These are phyloP conservation scores for Eulithis testata DNA, from an alignment of 2,888 invertebrate species.

Conservation along the genomic window DNA sequence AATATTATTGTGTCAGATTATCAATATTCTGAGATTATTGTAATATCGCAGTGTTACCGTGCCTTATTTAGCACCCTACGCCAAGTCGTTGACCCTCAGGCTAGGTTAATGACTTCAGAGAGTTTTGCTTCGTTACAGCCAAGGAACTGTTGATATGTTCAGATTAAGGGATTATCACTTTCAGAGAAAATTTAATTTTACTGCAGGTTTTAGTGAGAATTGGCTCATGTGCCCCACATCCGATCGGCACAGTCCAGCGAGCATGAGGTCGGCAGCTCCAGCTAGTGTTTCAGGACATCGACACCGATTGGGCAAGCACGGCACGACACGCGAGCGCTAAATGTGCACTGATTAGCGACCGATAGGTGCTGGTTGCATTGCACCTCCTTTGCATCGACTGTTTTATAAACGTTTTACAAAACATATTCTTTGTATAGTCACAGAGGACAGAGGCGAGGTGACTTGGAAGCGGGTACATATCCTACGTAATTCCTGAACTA, in stretches of 20 bases:
- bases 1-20: no score
- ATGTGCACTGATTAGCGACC: conserved; percentile 52
- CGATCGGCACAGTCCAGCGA: conserved; percentile 27
- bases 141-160: no score
- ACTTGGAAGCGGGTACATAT: no score
- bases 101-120: not conserved
- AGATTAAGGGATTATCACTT: not conserved
- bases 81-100: not conserved
- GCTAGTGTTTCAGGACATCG: conserved; percentile 35
- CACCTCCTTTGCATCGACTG: not conserved
- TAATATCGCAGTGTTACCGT: not conserved
- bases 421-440: no score
- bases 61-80: not conserved
- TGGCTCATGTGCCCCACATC: conserved; percentile 6
- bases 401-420: no score
- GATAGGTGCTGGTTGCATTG: conserved; percentile 35
- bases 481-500: no score
- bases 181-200: not conserved
- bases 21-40: no score
- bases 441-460: no score
- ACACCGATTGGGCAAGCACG: conserved; percentile 43
- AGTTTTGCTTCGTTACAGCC: no score
- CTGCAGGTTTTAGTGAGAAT: not conserved
- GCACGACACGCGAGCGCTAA: conserved; percentile 46
- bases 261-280: conserved; percentile 24